phyloP scores from a whole-genome alignment of 2,888 invertebrate genomes.

The Heliconius charithonia region DNA sequence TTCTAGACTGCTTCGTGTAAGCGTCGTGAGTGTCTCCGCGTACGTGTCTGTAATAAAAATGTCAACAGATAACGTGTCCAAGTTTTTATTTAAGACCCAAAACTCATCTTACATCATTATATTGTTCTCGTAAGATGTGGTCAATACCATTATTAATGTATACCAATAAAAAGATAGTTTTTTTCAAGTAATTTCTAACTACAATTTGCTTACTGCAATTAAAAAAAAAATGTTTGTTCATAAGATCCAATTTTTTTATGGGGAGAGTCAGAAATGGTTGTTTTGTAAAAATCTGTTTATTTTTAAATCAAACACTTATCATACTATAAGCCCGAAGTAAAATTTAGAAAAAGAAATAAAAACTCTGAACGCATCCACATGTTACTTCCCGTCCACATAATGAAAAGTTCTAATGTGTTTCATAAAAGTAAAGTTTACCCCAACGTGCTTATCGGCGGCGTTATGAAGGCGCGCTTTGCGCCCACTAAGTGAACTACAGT shows the following conservation, averaged over 20 bases:
- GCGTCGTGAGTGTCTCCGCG: conserved; percentile 1
- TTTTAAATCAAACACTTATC: background rate
- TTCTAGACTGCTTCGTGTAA: conserved; percentile 5
- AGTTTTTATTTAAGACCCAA: conserved; percentile 1
- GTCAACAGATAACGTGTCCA: background rate
- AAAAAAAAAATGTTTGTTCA: background rate
- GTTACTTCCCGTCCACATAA: conserved; percentile 20
- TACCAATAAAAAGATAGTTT: background rate
- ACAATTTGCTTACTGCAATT: too few relatives aligned
- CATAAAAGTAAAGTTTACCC: conserved; percentile 27
- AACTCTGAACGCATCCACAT: conserved; percentile 5
- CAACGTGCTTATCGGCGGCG: conserved; percentile 13
- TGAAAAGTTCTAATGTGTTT: conserved; percentile 25
- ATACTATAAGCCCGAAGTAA: background rate
- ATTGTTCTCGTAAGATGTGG: background rate
- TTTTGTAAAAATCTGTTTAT: background rate
- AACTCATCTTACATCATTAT: background rate
- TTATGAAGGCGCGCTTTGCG: conserved; percentile 5
- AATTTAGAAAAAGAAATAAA: conserved; percentile 2
- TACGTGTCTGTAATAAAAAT: conserved; percentile 13
- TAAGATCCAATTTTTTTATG: background rate
- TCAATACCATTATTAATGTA: background rate
- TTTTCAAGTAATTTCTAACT: too few relatives aligned
- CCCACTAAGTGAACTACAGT: conserved; percentile 8
- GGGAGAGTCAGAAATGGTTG: background rate